These are phyloP conservation scores for Cosmorhoe ocellata DNA, from an alignment of 2,888 invertebrate species.

Conservation along the genomic window DNA sequence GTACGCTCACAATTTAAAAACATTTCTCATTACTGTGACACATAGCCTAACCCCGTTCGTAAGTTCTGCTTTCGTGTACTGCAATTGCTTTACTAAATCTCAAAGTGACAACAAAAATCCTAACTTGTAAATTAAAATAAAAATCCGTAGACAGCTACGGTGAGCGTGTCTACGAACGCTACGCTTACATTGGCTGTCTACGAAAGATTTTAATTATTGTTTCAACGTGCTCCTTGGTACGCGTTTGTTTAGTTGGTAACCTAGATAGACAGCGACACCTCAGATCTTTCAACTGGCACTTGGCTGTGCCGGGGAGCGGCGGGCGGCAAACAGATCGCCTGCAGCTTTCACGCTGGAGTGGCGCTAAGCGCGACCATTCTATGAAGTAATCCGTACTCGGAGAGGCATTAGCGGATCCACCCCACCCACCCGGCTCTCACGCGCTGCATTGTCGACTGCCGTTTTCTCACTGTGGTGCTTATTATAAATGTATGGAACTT, in stretches of 20 bases:
- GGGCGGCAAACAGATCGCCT: conserved; percentile 64
- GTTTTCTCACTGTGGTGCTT: conserved; percentile 48
- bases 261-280: conserved; percentile 25
- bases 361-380: conserved; percentile 66
- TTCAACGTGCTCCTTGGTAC: too few relatives aligned
- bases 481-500: conserved; percentile 24
- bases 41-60: too few relatives aligned
- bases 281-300: conserved; percentile 49
- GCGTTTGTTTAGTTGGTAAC: neutral
- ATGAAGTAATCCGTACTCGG: conserved; percentile 70
- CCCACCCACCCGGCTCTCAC: conserved; percentile 36
- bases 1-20: too few relatives aligned
- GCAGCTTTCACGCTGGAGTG: conserved; percentile 65
- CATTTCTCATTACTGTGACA: too few relatives aligned
- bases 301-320: conserved; percentile 54
- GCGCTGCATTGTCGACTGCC: conserved; percentile 58
- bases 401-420: conserved; percentile 64
- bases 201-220: too few relatives aligned
- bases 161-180: neutral
- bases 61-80: too few relatives aligned
- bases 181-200: neutral
- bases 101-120: too few relatives aligned
- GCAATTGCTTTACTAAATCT: too few relatives aligned
- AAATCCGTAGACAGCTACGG: neutral
- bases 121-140: too few relatives aligned